phyloP scores from a whole-genome alignment of 2,797 vertebrate species.

The Meda fulgida region DNA sequence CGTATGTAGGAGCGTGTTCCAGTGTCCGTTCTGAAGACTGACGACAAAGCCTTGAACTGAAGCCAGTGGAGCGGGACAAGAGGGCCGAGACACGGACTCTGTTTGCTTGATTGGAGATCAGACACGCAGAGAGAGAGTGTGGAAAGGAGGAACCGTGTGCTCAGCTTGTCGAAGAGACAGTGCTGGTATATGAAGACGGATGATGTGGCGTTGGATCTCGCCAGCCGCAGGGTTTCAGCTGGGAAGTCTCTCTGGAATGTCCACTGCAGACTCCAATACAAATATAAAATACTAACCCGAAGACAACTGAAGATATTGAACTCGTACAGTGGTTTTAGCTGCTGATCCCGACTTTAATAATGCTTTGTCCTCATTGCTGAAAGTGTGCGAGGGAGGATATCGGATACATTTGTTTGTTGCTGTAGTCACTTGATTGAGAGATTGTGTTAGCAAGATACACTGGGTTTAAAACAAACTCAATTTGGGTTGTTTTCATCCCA shows the following conservation, averaged over 20 bases:
- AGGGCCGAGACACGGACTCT: neutral
- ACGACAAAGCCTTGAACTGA: slow-evolving; percentile 15
- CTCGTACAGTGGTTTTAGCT: neutral
- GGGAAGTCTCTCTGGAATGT: slow-evolving; percentile 25
- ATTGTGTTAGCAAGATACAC: neutral
- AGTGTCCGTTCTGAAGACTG: neutral
- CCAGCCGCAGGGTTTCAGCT: slow-evolving; percentile 11
- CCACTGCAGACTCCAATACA: slow-evolving; percentile 5
- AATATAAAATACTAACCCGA: neutral
- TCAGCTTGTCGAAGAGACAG: neutral
- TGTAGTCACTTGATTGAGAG: neutral
- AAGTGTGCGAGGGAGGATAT: too few relatives aligned
- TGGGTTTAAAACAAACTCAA: too few relatives aligned
- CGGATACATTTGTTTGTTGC: neutral
- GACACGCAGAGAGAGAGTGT: slow-evolving; percentile 15
- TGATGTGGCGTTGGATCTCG: neutral
- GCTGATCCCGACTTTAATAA: slow-evolving; percentile 25
- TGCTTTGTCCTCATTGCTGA: neutral
- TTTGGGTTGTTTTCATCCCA: too few relatives aligned
- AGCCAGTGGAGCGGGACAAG: neutral
- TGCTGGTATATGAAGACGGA: neutral
- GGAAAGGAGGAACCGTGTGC: neutral
- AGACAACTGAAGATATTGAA: slow-evolving; percentile 26
- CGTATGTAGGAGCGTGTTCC: slow-evolving; percentile 3
- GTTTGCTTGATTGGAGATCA: slow-evolving; percentile 28